Percentiles rank a stretch among this genome's conserved stretches.
Evolutionary conservation across 2,797 vertebrate species (phyloP).

Genomic region (Mycteria americana): DNA sequence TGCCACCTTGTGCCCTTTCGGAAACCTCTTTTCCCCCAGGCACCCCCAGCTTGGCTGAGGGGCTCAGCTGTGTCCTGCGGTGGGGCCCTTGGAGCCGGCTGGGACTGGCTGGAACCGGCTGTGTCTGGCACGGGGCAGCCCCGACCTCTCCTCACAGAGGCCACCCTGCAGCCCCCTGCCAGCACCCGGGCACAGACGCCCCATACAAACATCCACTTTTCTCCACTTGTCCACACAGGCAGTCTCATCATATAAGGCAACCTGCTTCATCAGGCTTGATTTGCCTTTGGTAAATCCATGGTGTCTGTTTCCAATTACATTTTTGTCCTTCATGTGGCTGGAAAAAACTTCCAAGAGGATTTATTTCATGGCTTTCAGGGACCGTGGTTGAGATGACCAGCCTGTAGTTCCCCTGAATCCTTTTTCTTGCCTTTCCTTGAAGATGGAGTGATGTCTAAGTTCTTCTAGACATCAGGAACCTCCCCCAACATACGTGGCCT

Average conservation of each 20-base stretch:
- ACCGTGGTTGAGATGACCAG: background rate
- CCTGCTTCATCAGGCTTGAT: background rate
- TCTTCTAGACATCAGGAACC: background rate
- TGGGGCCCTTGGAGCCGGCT: too few relatives aligned
- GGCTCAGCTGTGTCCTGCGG: too few relatives aligned
- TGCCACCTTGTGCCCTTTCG: too few relatives aligned
- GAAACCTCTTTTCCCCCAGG: too few relatives aligned
- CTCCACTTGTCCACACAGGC: background rate
- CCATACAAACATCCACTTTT: background rate
- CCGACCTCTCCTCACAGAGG: too few relatives aligned
- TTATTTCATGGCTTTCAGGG: background rate
- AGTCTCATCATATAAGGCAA: background rate
- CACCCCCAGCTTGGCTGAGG: too few relatives aligned
- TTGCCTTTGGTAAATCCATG: background rate
- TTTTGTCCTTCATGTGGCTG: background rate
- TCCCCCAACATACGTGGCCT: background rate
- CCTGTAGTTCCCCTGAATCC: background rate
- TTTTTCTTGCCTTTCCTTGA: background rate
- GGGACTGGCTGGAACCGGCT: too few relatives aligned
- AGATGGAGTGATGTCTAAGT: background rate
- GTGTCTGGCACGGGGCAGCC: too few relatives aligned
- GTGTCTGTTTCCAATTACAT: background rate
- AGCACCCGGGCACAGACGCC: accelerated
- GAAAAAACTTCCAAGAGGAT: background rate
- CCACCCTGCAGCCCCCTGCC: too few relatives aligned